A percentile compares a stretch with the other conserved stretches of the same genome.
phyloP scores from a whole-genome alignment of 2,888 invertebrate genomes.

The Zele albiditarsus region DNA sequence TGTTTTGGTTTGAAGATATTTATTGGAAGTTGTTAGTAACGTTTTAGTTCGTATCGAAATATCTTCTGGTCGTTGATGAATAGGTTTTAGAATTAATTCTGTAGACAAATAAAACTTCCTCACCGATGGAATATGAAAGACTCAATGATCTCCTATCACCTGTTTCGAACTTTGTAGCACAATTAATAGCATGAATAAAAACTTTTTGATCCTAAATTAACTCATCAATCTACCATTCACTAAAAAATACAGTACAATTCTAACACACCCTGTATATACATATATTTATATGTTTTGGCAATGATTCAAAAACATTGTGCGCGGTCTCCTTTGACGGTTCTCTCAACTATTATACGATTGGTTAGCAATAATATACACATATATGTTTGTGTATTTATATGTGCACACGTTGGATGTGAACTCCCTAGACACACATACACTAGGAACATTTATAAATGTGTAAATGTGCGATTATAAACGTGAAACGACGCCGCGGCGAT shows the following conservation, averaged over 20 bases:
- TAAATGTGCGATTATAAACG: conserved; percentile 43
- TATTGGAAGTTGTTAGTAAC: too few species aligned
- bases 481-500: conserved; percentile 66
- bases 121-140: too few species aligned
- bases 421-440: background rate
- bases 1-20: too few species aligned
- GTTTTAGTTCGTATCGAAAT: too few species aligned
- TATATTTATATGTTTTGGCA: background rate
- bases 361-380: background rate
- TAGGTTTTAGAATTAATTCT: too few species aligned
- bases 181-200: too few species aligned
- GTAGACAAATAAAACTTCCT: too few species aligned
- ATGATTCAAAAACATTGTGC: conserved; percentile 15
- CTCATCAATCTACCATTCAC: too few species aligned
- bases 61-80: too few species aligned
- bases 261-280: background rate
- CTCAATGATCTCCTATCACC: too few species aligned
- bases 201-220: too few species aligned
- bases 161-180: too few species aligned
- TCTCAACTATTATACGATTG: background rate
- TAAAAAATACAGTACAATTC: background rate
- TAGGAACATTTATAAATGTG: background rate
- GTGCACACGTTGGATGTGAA: background rate
- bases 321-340: conserved; percentile 15
- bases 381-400: background rate